Conservation (phyloP, 2,797 vertebrate genomes). For the Malurus leucopterus region DNA sequence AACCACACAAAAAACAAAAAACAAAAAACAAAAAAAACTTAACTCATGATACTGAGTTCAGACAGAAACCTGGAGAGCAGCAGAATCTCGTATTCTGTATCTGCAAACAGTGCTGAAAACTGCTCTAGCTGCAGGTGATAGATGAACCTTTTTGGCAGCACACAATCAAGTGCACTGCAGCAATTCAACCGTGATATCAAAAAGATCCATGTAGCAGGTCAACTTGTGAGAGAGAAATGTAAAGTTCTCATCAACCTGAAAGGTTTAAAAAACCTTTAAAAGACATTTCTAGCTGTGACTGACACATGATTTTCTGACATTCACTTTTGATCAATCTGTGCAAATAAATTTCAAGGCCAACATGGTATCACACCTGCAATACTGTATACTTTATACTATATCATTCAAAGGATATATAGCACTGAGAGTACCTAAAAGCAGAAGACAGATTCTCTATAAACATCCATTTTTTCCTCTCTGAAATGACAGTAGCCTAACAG, state of each 20-base stretch:
- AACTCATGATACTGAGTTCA: not conserved
- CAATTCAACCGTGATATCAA: not conserved
- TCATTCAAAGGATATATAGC: not conserved
- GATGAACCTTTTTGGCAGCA: constrained; percentile 21
- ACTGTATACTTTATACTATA: not conserved
- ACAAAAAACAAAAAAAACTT: not conserved
- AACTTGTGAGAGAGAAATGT: not conserved
- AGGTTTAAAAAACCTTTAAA: constrained; percentile 27
- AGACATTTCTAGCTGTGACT: constrained; percentile 6
- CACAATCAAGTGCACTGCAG: not conserved
- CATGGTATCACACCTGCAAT: not conserved
- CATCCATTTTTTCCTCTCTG: not conserved
- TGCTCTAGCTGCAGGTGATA: constrained; percentile 11
- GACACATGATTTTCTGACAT: constrained; percentile 15
- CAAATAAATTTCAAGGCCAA: constrained; percentile 18
- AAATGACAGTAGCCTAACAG: not conserved
- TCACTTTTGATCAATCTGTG: constrained; percentile 10
- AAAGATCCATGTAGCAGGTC: constrained; percentile 18
- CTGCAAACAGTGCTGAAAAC: not conserved
- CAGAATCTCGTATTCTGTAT: not conserved
- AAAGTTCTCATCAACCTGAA: constrained; percentile 14
- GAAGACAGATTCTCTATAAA: not conserved
- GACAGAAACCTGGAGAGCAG: not conserved
- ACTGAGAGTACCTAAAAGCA: not conserved
- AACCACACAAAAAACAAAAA: not conserved